A percentile compares a stretch with the other conserved stretches of the same genome.
These are phyloP conservation scores for Pollenia angustigena DNA, from an alignment of 2,888 invertebrate genomes.

Conservation along the genomic window DNA sequence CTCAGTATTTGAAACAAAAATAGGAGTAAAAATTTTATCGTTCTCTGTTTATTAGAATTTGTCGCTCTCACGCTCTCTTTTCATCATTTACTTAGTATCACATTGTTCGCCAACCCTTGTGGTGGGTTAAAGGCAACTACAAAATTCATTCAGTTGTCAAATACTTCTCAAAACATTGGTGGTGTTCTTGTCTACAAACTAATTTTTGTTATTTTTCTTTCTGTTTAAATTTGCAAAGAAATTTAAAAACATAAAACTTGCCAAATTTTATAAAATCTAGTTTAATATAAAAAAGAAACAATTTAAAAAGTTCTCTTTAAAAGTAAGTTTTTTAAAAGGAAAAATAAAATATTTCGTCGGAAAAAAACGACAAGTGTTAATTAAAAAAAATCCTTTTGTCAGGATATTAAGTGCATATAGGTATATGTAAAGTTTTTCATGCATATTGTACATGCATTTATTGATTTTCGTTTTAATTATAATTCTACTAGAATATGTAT, in stretches of 20 bases:
- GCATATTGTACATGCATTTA: conserved; percentile 48
- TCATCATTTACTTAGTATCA: not conserved
- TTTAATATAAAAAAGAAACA: too few relatives aligned
- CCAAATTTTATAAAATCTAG: too few relatives aligned
- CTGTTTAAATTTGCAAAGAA: not conserved
- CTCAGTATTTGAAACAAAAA: too few relatives aligned
- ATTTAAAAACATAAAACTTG: not conserved
- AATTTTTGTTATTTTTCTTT: not conserved
- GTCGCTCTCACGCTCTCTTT: not conserved
- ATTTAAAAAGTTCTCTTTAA: not conserved
- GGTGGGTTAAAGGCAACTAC: not conserved
- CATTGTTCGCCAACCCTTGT: conserved; percentile 5
- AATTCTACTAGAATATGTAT: not conserved
- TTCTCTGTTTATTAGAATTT: too few relatives aligned
- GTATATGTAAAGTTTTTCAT: conserved; percentile 1
- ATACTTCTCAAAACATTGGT: conserved; percentile 15
- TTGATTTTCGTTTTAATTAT: conserved; percentile 58
- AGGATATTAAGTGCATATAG: conserved; percentile 51
- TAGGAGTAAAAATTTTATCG: too few relatives aligned
- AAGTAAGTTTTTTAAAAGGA: not conserved
- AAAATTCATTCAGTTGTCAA: conserved; percentile 28
- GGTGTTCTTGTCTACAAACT: not conserved
- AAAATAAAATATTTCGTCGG: not conserved
- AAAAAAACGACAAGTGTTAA: conserved; percentile 32
- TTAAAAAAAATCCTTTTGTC: conserved; percentile 19